A percentile compares a stretch with the other conserved stretches of the same genome.
Evolutionary conservation across 1,140 invertebrate species (phyloP).

Genomic region (Pseudomyrmex sp.): DNA sequence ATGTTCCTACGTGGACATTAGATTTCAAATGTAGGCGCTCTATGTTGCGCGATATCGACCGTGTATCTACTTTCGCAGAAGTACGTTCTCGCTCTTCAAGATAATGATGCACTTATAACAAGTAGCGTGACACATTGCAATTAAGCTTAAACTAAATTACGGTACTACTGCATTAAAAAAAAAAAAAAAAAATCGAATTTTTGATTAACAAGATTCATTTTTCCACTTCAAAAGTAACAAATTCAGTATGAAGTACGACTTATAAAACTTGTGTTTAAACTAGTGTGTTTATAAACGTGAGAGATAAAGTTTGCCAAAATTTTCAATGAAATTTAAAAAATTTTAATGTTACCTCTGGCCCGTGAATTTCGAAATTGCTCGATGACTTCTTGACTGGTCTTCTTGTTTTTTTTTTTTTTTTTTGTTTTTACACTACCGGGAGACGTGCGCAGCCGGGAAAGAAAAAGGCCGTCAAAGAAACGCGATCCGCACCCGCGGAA

Average conservation of each 20-base stretch:
- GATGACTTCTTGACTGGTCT: not conserved
- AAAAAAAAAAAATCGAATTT: not conserved
- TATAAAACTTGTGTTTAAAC: too few relatives aligned
- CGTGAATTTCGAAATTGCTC: conserved; percentile 7
- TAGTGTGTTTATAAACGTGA: too few relatives aligned
- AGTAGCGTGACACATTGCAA: not conserved
- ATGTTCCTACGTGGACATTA: conserved; percentile 24
- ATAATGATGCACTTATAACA: conserved; percentile 20
- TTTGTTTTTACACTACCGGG: not conserved
- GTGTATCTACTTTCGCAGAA: conserved; percentile 7
- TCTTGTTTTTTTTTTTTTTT: not conserved
- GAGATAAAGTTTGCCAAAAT: not conserved
- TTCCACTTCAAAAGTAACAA: too few relatives aligned
- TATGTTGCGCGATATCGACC: conserved; percentile 47
- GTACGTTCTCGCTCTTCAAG: conserved; percentile 14
- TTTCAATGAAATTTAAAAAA: not conserved
- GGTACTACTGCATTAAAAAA: not conserved
- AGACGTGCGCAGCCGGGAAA: not conserved
- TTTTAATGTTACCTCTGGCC: conserved; percentile 4
- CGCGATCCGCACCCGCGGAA: conserved; percentile 46
- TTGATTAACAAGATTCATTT: not conserved
- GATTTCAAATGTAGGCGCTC: conserved; percentile 24
- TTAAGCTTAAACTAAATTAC: not conserved
- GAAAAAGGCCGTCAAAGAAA: not conserved
- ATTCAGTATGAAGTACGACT: too few relatives aligned